A percentile compares a stretch with the other conserved stretches of the same genome.
phyloP scores from a whole-genome alignment of 2,113 vertebrate species.

The Chrysemys picta region DNA sequence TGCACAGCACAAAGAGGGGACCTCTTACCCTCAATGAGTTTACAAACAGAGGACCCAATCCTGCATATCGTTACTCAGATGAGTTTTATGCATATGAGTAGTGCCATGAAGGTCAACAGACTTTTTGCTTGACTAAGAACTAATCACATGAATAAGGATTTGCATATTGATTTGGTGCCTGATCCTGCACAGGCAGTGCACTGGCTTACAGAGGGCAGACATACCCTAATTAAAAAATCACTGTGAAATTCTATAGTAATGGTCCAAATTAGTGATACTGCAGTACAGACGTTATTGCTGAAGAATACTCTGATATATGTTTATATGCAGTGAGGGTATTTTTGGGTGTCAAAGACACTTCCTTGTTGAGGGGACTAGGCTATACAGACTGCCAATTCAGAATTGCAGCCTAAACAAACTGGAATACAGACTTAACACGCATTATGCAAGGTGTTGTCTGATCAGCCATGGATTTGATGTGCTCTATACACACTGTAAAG shows the following conservation, averaged over 20 bases:
- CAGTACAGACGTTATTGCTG: not conserved
- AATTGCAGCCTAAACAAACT: not conserved
- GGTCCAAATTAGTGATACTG: not conserved
- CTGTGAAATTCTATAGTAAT: not conserved
- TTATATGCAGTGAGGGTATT: not conserved
- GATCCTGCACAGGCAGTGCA: rapidly evolving
- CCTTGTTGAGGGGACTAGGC: not conserved
- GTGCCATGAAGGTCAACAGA: not conserved
- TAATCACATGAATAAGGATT: not conserved
- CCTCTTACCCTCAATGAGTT: not conserved
- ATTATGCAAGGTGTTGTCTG: not conserved
- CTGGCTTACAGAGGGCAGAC: not conserved
- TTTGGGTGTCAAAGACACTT: not conserved
- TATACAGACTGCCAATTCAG: not conserved
- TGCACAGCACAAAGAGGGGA: not conserved
- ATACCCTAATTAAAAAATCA: not conserved
- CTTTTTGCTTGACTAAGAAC: not conserved
- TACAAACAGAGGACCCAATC: not conserved
- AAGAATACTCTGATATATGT: not conserved
- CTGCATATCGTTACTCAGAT: not conserved
- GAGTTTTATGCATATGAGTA: not conserved
- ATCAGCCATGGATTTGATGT: slow-evolving; percentile 20
- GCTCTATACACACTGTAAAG: slow-evolving; percentile 50
- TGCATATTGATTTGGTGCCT: not conserved
- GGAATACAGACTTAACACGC: not conserved